Evolutionary conservation across 2,113 vertebrate genomes (phyloP), one percentile per base, ranked within the genome.

Genomic region (Callocephalon fimbriatum): DNA sequence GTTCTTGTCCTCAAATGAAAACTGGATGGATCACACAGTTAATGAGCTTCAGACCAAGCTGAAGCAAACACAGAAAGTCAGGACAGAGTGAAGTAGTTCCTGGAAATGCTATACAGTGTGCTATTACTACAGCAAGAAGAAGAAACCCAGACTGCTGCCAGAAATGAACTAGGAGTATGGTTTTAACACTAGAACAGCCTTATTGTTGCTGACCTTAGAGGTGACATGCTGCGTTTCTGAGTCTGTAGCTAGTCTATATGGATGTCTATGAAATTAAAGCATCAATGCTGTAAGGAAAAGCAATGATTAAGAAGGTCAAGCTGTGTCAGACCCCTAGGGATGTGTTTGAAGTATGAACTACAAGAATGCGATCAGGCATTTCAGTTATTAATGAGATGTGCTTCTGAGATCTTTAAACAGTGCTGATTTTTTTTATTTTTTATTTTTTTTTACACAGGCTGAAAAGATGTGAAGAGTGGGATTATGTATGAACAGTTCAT

Each of bases 241-340:
- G 67, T 13, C 50, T 83, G 45, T 54, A 44, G 59, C 71, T 83
- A 42, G 53, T n/a, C 50, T 80, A 0, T 59, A 7, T 77, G 75
- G 54, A 79, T 88, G 44, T 71, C 63, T 66, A 15, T 79, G 78
- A 88, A 90, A 86, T 61, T 20, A 77, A 35, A 90, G 32, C 79
- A 54, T 77, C 75, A 51, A 4, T 63, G 35, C 47, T 90, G 38
- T 25, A 88, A 93, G 68, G 26, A 88, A 94, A 96, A 94, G 29
- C 47, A 84, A 47, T 88, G 50, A 77, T 92, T 90, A 93, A 84
- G 78, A 82, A 83, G 50, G 67, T 86, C 93, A 80, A 74, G 51
- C 68, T 86, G 67, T 32, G 59, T 83, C 83, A 75, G 54, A 61
- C 54, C 50, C 42, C 35, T 71, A 35, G 51, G 59, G n/a, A 63